Conservation (phyloP, 2,113 vertebrate genomes). For the Centrocercus urophasianus region DNA sequence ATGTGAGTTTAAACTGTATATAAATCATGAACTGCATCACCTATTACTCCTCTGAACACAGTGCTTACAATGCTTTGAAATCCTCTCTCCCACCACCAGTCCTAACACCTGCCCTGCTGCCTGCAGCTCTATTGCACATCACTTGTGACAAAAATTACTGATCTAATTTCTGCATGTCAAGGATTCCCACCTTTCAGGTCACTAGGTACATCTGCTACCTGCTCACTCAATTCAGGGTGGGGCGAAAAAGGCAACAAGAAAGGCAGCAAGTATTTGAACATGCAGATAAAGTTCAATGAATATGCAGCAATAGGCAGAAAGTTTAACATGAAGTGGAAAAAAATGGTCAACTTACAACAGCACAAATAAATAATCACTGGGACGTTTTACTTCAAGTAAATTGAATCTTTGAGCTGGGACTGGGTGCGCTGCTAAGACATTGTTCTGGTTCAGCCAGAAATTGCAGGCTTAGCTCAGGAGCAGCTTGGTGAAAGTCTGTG, state of each 20-base stretch:
- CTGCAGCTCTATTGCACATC: not conserved
- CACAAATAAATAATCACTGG: not conserved
- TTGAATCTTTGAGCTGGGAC: not conserved
- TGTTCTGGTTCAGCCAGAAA: not conserved
- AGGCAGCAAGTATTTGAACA: not conserved
- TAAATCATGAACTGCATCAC: not conserved
- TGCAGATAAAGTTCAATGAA: not conserved
- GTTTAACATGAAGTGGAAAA: rapidly evolving
- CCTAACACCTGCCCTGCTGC: not conserved
- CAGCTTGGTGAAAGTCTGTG: rapidly evolving
- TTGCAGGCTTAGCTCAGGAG: not conserved
- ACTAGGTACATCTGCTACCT: not conserved
- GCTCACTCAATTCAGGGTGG: rapidly evolving
- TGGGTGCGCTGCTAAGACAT: not conserved
- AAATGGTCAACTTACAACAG: not conserved
- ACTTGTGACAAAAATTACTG: rapidly evolving
- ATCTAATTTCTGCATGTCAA: not conserved
- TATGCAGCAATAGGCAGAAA: not conserved
- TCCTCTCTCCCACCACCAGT: not conserved
- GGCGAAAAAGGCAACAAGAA: not conserved
- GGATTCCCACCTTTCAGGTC: rapidly evolving
- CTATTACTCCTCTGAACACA: not conserved
- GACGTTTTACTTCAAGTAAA: not conserved
- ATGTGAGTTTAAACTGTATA: rapidly evolving
- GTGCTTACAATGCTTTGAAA: not conserved